Evolutionary conservation across 2,113 vertebrate genomes (phyloP).

Genomic region (Physeter macrocephalus): DNA sequence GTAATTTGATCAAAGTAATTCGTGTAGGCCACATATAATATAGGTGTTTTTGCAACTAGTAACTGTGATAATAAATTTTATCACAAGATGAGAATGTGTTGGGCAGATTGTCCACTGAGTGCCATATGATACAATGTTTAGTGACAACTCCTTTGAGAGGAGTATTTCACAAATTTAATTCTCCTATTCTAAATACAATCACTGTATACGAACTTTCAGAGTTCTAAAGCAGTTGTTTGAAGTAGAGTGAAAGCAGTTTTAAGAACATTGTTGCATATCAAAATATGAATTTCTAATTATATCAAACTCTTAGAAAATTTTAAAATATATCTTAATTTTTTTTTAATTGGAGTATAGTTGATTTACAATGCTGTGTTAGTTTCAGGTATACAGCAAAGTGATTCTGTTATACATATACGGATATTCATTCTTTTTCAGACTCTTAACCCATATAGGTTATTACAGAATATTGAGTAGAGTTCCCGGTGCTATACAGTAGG

Average conservation of each 20-base stretch:
- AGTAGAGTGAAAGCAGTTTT: not conserved
- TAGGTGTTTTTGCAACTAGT: not conserved
- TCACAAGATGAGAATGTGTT: not conserved
- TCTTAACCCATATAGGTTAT: too few relatives aligned
- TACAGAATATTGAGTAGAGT: too few relatives aligned
- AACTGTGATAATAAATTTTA: not conserved
- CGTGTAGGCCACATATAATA: not conserved
- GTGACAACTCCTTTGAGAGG: not conserved
- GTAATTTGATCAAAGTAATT: not conserved
- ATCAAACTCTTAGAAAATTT: not conserved
- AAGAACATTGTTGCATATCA: not conserved
- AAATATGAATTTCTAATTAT: not conserved
- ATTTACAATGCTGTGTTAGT: not conserved
- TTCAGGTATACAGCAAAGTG: not conserved
- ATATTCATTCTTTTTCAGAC: too few relatives aligned
- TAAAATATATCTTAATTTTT: not conserved
- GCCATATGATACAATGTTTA: not conserved
- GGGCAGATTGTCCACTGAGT: not conserved
- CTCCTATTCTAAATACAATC: not conserved
- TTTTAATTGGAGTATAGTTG: not conserved
- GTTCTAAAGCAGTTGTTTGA: not conserved
- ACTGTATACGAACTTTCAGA: not conserved
- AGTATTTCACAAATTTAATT: constrained; percentile 13
- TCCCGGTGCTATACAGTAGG: too few relatives aligned
- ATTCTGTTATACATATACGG: not conserved